Evolutionary conservation across 1,140 invertebrate genomes (phyloP), one percentile per base, ranked within the genome.

Genomic region (Drosophila grimshawi): DNA sequence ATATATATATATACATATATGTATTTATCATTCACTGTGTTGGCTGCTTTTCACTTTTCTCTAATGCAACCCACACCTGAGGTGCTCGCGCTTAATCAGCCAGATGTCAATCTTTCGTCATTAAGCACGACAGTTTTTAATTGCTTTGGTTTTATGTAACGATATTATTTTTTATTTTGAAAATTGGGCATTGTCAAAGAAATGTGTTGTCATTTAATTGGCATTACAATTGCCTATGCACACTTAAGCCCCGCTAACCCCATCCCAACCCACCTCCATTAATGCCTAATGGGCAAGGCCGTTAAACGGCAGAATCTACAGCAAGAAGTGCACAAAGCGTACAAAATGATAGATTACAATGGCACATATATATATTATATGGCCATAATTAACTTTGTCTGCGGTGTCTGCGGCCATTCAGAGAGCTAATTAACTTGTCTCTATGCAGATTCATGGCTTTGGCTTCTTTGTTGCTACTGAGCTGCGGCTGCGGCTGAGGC

Each of bases 311-410:
- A 86, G 80, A 86, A 86, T 86, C 55, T 57, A 19, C 37, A 10
- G n/a, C 39, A 78, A 86, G 83, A 86, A 88, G 79, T 79, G 76
- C 79, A 86, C 68, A 82, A 88, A 86, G 82, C 82, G 72, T 79
- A 86, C 79, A 59, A 82, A 81, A 79, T 81, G 82, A 86, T 86
- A 86, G 81, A 78, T 86, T 86, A 86, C 81, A 86, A 86, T 78
- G 86, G 63, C 70, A 86, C 33, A 33, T 5, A 33, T 10, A 71
- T 77, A 67, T 61, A 43, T 64, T 64, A 52, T 67, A 61, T 32
- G 72, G 53, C 66, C 75, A 81, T 78, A 86, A 86, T 86, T 81
- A 86, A 76, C 67, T 75, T 57, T 56, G 64, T 61, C 68, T 60
- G 30, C 30, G 64, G 64, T 68, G 48, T 55, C 55, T 39, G 51